These are phyloP conservation scores for Drosophila atroscutellata DNA, from an alignment of 2,888 invertebrate genomes.

Conservation along the genomic window DNA sequence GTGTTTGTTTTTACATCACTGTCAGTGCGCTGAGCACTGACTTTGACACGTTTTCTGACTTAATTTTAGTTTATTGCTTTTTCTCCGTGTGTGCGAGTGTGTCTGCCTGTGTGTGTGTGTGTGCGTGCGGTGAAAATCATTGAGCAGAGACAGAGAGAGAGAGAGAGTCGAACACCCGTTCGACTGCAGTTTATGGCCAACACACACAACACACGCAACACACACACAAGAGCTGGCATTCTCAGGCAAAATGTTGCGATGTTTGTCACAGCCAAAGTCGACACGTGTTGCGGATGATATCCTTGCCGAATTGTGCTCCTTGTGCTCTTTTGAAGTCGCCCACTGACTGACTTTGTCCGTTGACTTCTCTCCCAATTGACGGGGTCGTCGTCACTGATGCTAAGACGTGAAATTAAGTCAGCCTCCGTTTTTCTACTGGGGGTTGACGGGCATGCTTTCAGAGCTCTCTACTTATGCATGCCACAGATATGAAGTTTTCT, in stretches of 20 bases:
- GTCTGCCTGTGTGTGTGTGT: conserved; percentile 23
- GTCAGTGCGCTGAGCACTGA: conserved; percentile 81
- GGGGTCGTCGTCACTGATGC: conserved; percentile 51
- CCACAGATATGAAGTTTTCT: conserved; percentile 61
- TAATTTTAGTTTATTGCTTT: conserved; percentile 83
- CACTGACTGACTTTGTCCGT: conserved; percentile 42
- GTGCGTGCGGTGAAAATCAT: conserved; percentile 24
- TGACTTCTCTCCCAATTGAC: conserved; percentile 63
- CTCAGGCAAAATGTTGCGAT: conserved; percentile 41
- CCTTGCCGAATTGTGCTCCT: conserved; percentile 49
- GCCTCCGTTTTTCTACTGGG: conserved; percentile 43
- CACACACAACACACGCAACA: conserved; percentile 38
- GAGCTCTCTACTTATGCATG: conserved; percentile 47
- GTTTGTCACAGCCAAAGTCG: conserved; percentile 45
- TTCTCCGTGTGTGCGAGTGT: conserved; percentile 34
- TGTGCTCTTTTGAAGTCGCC: conserved; percentile 62
- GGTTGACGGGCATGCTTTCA: conserved; percentile 4
- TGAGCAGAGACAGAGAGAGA: conserved; percentile 7
- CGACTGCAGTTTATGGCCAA: conserved; percentile 58
- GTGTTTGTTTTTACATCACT: conserved; percentile 77
- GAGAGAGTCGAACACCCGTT: conserved; percentile 14
- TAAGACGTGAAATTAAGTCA: conserved; percentile 61
- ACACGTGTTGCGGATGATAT: conserved; percentile 83
- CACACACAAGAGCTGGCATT: conserved; percentile 48
- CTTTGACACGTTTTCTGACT: conserved; percentile 84